phyloP scores from a whole-genome alignment of 2,113 vertebrate genomes.

The Crotalus tigris region DNA sequence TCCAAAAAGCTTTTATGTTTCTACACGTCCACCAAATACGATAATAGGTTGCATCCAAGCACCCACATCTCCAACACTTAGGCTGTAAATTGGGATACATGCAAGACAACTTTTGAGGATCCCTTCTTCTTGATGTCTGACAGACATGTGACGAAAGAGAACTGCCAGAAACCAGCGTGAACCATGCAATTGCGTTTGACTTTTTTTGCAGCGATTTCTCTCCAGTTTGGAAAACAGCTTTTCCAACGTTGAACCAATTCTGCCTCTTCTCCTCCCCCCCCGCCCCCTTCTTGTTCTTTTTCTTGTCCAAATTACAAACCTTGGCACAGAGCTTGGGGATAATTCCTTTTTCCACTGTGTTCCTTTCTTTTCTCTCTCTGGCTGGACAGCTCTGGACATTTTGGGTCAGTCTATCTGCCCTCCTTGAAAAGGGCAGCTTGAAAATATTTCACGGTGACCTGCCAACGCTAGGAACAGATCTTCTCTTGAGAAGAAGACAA shows the following conservation, averaged over 20 bases:
- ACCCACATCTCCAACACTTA: too few species aligned
- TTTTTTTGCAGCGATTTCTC: neutral
- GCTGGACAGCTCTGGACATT: neutral
- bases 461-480: neutral
- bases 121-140: neutral
- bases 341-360: neutral
- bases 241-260: too few species aligned
- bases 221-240: neutral
- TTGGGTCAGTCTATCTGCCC: neutral
- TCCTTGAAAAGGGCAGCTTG: neutral
- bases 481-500: slow-evolving; percentile 7
- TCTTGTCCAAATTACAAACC: neutral
- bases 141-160: neutral
- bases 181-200: neutral
- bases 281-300: neutral
- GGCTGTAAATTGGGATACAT: too few species aligned
- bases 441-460: fast-evolving
- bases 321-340: neutral
- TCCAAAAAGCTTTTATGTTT: too few species aligned
- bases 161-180: neutral
- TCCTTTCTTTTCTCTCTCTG: neutral
- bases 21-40: too few species aligned
- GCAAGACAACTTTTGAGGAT: too few species aligned
- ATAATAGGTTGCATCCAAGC: too few species aligned
- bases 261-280: neutral